A percentile compares a stretch with the other conserved stretches of the same genome.
Evolutionary conservation across 1,140 invertebrate genomes (phyloP).

Genomic region (Monomorium pharaonis): DNA sequence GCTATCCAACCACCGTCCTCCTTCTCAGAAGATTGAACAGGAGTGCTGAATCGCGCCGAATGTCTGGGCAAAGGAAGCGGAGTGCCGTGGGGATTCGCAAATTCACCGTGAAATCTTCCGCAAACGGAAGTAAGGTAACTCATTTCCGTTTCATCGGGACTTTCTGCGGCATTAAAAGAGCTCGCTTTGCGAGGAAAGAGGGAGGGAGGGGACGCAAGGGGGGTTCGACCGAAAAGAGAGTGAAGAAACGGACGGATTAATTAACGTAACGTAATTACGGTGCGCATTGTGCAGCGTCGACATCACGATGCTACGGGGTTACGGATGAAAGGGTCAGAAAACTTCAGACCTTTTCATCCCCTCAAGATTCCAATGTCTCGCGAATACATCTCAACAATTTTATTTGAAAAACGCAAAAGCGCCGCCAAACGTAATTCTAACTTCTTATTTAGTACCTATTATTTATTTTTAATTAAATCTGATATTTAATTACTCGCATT

Average conservation of each 20-base stretch:
- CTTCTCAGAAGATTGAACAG: slow-evolving; percentile 58
- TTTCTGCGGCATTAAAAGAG: slow-evolving; percentile 70
- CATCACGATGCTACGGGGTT: slow-evolving; percentile 50
- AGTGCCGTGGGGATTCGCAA: slow-evolving; percentile 63
- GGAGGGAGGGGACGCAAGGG: background rate
- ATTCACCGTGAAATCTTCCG: slow-evolving; percentile 77
- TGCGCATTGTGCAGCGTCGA: slow-evolving; percentile 52
- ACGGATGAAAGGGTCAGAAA: slow-evolving; percentile 23
- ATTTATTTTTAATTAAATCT: background rate
- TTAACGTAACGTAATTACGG: slow-evolving; percentile 77
- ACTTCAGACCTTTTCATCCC: slow-evolving; percentile 44
- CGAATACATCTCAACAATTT: background rate
- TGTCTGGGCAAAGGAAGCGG: slow-evolving; percentile 21
- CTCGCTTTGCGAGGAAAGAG: slow-evolving; percentile 20
- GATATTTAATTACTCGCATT: background rate
- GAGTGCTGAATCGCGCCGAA: slow-evolving; percentile 63
- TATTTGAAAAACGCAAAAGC: background rate
- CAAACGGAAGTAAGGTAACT: slow-evolving; percentile 76
- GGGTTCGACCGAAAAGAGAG: slow-evolving; percentile 4
- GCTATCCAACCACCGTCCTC: background rate
- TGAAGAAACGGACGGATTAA: slow-evolving; percentile 70
- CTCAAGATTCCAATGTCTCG: background rate
- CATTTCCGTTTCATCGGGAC: slow-evolving; percentile 77
- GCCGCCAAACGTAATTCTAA: background rate
- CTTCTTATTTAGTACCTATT: background rate